Evolutionary conservation across 2,888 invertebrate genomes (phyloP), one percentile per base, ranked within the genome.

Genomic region (Nowickia ferox): DNA sequence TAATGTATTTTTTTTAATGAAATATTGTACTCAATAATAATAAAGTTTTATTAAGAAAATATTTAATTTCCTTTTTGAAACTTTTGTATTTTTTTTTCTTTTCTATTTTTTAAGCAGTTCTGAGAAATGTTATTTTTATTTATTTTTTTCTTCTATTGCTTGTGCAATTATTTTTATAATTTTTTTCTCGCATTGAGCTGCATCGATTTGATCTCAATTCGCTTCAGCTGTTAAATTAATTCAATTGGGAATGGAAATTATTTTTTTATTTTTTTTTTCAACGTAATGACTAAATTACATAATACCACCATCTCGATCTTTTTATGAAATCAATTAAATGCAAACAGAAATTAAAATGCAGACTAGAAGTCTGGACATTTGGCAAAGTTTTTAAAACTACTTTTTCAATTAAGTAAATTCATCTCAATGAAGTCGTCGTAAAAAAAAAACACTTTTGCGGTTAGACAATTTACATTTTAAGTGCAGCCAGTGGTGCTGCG

Each of bases 351-450:
- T 53, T 53, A 2, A 63, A 51, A 48, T 10, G 30, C 71, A 69
- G 61, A 53, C 69, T 44, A 53, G 15, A 63, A 30, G 65, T 57
- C 72, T 42, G 57, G n/a, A 63, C 9, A 71, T 63, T 48, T 55
- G 40, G 17, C 5, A 40, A 57, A 15, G 11, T 11, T 48, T 48
- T 48, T 15, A 48, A 74, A 19, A 44, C 77, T 15, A 40, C 68
- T 57, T 80, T 72, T 72, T 22, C 65, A 66, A 63, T 72, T 71
- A 40, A 30, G 30, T 6, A 30, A 74, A 80, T 38, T 19, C 48
- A 57, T 46, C 9, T 48, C 11, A 19, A 17, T 68, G 15, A 55
- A 8, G 13, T 30, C 6, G 30, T 30, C 30, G 30, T 30, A 30
- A 22, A 22, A 30, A 30, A 38, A 55, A n/a, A 48, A 46, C n/a